Conservation (phyloP, 2,888 invertebrate genomes). For the Hyles lineata region DNA sequence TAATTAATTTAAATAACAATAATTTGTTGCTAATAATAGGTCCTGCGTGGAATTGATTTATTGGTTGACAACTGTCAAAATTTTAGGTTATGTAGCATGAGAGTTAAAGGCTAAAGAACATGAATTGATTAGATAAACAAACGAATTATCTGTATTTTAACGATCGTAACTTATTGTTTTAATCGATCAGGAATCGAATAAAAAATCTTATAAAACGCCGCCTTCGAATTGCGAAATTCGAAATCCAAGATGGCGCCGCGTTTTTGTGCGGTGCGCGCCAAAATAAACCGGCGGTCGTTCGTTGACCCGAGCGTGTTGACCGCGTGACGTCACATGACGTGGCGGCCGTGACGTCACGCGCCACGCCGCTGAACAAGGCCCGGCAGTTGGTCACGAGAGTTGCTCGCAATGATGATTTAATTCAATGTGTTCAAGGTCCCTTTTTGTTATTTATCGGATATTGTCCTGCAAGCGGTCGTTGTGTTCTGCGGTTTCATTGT, state of each 20-base stretch:
- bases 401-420: slow-evolving; percentile 57
- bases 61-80: slow-evolving; percentile 18
- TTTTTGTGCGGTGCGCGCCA: slow-evolving; percentile 71
- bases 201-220: slow-evolving; percentile 40
- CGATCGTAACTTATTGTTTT: slow-evolving; percentile 46
- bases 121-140: slow-evolving; percentile 3
- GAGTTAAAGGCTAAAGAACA: not conserved
- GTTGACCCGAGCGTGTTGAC: slow-evolving; percentile 70
- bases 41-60: not conserved
- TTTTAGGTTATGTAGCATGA: not conserved
- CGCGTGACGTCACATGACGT: slow-evolving; percentile 71
- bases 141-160: slow-evolving; percentile 28
- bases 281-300: slow-evolving; percentile 81
- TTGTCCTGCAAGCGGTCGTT: slow-evolving; percentile 41
- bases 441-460: slow-evolving; percentile 57
- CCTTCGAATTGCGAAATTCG: slow-evolving; percentile 50
- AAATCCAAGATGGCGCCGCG: slow-evolving; percentile 65
- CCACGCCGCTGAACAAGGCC: slow-evolving; percentile 47
- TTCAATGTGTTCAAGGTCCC: slow-evolving; percentile 63
- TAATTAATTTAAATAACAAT: slow-evolving; percentile 19
- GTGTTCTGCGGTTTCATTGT: slow-evolving; percentile 13
- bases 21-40: slow-evolving; percentile 22
- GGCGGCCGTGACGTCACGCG: slow-evolving; percentile 64
- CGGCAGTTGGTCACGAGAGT: slow-evolving; percentile 39
- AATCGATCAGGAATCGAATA: slow-evolving; percentile 49